Evolutionary conservation across 1,140 invertebrate species (phyloP).

Genomic region (Phymorhynchus buccinoides): DNA sequence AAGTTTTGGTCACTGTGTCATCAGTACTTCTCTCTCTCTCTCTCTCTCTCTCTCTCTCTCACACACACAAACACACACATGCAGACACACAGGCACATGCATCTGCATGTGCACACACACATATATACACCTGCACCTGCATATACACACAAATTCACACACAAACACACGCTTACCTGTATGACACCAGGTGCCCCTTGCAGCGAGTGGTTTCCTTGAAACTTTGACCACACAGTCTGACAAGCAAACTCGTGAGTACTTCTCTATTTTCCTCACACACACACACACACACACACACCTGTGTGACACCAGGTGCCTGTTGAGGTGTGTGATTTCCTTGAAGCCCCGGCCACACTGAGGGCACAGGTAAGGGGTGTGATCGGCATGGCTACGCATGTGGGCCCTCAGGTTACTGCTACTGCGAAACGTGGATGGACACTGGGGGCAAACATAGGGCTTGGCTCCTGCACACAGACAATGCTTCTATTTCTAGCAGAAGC

Average conservation of each 20-base stretch:
- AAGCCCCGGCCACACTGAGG: constrained; percentile 21
- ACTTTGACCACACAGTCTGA: too few relatives aligned
- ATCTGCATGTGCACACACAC: neutral
- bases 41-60: too few relatives aligned
- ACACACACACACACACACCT: neutral
- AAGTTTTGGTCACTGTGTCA: too few relatives aligned
- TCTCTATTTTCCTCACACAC: neutral
- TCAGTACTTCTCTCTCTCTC: too few relatives aligned
- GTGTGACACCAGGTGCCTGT: constrained; percentile 11
- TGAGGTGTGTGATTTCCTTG: constrained; percentile 24
- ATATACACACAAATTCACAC: neutral
- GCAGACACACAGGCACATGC: neutral
- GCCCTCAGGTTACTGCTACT: constrained; percentile 20
- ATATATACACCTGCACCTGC: neutral
- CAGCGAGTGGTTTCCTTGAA: too few relatives aligned
- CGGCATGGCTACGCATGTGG: neutral
- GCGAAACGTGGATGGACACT: constrained; percentile 1
- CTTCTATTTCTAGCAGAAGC: too few relatives aligned
- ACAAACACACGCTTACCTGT: neutral
- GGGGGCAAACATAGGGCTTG: neutral
- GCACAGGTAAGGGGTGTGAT: constrained; percentile 18
- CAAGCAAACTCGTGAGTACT: too few relatives aligned
- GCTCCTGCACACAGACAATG: neutral
- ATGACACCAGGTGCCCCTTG: too few relatives aligned
- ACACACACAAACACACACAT: constrained; percentile 1